Percentiles rank a stretch among this genome's conserved stretches.
phyloP scores from a whole-genome alignment of 1,140 invertebrate species.

The Megalonaias nervosa region DNA sequence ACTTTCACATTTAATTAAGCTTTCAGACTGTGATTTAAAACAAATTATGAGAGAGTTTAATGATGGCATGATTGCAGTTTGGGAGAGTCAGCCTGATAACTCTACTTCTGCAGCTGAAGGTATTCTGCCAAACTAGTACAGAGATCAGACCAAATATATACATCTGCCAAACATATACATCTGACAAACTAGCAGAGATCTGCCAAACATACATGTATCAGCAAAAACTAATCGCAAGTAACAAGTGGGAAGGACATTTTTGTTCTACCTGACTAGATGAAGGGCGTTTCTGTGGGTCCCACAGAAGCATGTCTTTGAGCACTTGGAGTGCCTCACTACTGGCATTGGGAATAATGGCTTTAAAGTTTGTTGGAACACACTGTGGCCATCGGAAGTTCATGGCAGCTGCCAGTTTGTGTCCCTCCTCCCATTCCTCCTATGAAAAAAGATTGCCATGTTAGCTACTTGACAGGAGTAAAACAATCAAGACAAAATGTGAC shows the following conservation, averaged over 20 bases:
- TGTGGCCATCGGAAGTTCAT: constrained; percentile 99
- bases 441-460: constrained; percentile 37
- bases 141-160: not conserved
- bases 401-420: constrained; percentile 90
- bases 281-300: constrained; percentile 94
- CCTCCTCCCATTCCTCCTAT: constrained; percentile 95
- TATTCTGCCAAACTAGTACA: too few relatives aligned
- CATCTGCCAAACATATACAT: not conserved
- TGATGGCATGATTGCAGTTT: too few relatives aligned
- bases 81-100: too few relatives aligned
- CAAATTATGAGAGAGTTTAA: too few relatives aligned
- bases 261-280: constrained; percentile 77
- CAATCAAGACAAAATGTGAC: too few relatives aligned
- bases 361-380: constrained; percentile 74
- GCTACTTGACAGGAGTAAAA: too few relatives aligned
- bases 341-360: constrained; percentile 87
- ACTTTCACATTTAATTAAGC: too few relatives aligned
- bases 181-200: not conserved
- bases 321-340: constrained; percentile 87
- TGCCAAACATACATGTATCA: not conserved
- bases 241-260: too few relatives aligned
- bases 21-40: too few relatives aligned
- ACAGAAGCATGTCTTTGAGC: constrained; percentile 89
- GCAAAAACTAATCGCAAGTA: not conserved
- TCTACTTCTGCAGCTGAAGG: too few relatives aligned